Evolutionary conservation across 2,113 vertebrate genomes (phyloP).

Genomic region (Chionis minor): DNA sequence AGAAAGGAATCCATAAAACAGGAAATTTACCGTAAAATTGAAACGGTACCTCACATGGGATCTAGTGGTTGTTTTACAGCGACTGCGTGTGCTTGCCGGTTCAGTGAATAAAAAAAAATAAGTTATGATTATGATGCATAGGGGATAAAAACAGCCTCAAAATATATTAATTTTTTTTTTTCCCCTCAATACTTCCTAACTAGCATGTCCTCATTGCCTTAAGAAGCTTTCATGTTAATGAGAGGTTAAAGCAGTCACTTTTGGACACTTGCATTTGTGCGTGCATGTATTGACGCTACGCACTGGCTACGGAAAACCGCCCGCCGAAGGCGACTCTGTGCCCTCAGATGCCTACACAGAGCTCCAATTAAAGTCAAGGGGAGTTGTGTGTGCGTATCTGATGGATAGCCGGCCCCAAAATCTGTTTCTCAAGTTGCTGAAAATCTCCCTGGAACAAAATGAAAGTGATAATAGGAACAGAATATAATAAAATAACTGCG

Average conservation of each 20-base stretch:
- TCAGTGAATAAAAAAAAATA: neutral
- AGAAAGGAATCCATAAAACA: conserved; percentile 60
- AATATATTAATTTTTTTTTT: neutral
- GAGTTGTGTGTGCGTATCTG: neutral
- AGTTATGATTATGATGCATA: neutral
- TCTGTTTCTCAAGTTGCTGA: conserved; percentile 39
- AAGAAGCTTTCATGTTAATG: neutral
- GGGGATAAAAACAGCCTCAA: neutral
- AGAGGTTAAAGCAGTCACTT: neutral
- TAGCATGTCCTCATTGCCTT: neutral
- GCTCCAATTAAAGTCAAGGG: neutral
- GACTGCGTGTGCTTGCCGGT: neutral
- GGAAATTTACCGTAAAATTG: conserved; percentile 63
- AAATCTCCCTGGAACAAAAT: conserved; percentile 55
- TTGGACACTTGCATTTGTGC: neutral
- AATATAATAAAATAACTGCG: conserved; percentile 37
- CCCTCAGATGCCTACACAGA: neutral
- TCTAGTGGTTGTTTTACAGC: neutral
- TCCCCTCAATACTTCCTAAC: neutral
- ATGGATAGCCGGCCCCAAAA: neutral
- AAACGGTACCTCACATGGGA: conserved; percentile 45
- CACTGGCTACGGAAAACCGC: neutral
- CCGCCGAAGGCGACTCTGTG: neutral
- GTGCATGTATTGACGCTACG: neutral
- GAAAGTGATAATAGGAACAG: conserved; percentile 47